A percentile compares a stretch with the other conserved stretches of the same genome.
Conservation (phyloP, 2,797 vertebrate species). For the Pantherophis alleghaniensis region DNA sequence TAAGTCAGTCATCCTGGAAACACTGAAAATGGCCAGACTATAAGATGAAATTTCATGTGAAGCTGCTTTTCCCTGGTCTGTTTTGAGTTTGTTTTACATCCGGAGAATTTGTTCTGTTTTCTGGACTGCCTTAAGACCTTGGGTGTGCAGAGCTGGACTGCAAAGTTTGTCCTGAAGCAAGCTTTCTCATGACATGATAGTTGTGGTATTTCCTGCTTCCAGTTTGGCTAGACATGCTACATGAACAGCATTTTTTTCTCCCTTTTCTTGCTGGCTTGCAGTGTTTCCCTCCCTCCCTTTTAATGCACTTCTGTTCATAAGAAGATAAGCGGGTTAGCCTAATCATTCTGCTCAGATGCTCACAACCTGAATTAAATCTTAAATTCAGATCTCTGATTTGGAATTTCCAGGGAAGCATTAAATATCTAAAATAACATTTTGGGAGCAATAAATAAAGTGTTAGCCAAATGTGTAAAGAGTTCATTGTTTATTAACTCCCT, state of each 20-base stretch:
- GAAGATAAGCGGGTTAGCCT: constrained; percentile 13
- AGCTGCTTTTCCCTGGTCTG: not conserved
- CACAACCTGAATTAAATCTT: not conserved
- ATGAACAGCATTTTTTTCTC: constrained; percentile 41
- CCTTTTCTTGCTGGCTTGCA: constrained; percentile 17
- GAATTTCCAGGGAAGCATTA: not conserved
- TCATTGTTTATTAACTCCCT: not conserved
- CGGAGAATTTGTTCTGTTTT: constrained; percentile 12
- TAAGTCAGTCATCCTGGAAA: not conserved
- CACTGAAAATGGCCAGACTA: not conserved
- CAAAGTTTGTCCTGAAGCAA: constrained; percentile 40
- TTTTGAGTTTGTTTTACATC: constrained; percentile 24
- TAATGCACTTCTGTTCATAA: constrained; percentile 17
- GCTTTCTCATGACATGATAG: constrained; percentile 66
- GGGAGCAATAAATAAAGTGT: not conserved
- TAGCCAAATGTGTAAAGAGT: not conserved
- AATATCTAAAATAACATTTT: not conserved
- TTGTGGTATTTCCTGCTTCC: constrained; percentile 70
- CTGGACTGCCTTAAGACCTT: constrained; percentile 42
- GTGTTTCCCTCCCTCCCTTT: not conserved
- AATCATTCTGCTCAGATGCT: not conserved
- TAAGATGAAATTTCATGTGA: not conserved
- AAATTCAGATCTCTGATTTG: constrained; percentile 18
- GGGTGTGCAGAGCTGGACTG: constrained; percentile 40
- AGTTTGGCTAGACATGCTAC: constrained; percentile 51